Base-by-base conservation (phyloP, 1,140 invertebrate genomes). In the Drosophila repletoides region DNA sequence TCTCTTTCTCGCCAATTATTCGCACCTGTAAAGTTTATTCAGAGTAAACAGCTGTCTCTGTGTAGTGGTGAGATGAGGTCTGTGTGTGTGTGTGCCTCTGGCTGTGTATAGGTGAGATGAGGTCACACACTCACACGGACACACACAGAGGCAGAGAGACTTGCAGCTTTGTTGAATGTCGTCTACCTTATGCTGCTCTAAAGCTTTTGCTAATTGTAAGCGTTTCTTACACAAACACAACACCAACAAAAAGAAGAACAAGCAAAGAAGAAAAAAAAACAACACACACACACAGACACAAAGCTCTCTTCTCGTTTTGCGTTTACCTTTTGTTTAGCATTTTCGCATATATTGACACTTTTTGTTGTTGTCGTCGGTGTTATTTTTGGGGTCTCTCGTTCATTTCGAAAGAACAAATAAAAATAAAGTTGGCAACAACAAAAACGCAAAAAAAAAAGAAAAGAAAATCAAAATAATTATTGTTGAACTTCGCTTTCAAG, bases 401-500 rank as follows among this genome's bases (percentile, higher is more conserved):
- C 22, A 19, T 43, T 52, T 68, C 51, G 21, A 45, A 55, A 49
- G 56, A 77, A 76, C 63, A 53, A 76, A 76, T 58, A 53, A 76
- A 53, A 76, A 76, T 58, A 53, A 76, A 76, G 43, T 51, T 55
- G 38, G 21, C 29, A 31, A 28, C 31, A 55, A 67, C 21, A 31
- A 28, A 36, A 55, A 67, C 21, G 33, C 26, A 53, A 51, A 28
- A 34, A 21, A 24, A 38, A 53, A 46, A 46, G 24, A 19, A 14
- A 14, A 17, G 24, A 22, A 22, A 38, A 24, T 5, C 5, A n/a
- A 28, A 29, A 33, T 63, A 72, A 49, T 71, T 59, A 80, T 72
- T 52, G 76, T 80, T 80, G 71, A 80, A 80, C 76, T 76, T 76
- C 72, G 76, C 10, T 68, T 79, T 46, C 49, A 15, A 53, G 28